Percentiles rank a stretch among this genome's conserved stretches.
Evolutionary conservation across 2,888 invertebrate genomes (phyloP).

Genomic region (Julus scanicus): DNA sequence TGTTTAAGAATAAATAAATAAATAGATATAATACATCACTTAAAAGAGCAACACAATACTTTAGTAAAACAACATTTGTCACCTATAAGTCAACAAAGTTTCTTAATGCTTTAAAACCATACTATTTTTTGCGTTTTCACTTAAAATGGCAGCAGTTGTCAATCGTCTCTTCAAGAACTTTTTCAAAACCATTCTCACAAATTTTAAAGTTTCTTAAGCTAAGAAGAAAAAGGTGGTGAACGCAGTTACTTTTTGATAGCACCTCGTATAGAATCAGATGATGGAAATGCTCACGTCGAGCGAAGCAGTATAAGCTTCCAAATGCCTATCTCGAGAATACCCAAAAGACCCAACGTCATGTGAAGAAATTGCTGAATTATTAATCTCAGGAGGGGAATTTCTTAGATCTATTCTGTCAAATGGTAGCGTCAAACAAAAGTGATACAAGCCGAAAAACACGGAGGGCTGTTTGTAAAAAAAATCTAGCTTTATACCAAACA

Average conservation of each 20-base stretch:
- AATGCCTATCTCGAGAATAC: background rate
- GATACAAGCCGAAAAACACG: background rate
- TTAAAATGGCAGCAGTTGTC: too few relatives aligned
- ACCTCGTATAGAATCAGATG: background rate
- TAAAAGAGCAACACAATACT: too few relatives aligned
- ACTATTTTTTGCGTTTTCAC: too few relatives aligned
- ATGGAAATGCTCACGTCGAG: background rate
- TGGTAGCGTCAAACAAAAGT: background rate
- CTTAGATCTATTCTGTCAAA: background rate
- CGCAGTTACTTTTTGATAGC: background rate
- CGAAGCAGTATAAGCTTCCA: background rate
- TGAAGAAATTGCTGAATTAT: slow-evolving; percentile 33
- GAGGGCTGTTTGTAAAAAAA: slow-evolving; percentile 14
- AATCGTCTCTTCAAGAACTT: too few relatives aligned
- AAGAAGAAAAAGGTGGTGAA: too few relatives aligned
- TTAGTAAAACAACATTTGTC: too few relatives aligned
- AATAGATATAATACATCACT: too few relatives aligned
- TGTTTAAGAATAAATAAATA: too few relatives aligned
- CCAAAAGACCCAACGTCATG: slow-evolving; percentile 15
- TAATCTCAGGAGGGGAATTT: slow-evolving; percentile 14
- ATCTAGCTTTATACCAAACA: slow-evolving; percentile 26
- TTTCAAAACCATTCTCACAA: too few relatives aligned
- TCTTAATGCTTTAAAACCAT: too few relatives aligned
- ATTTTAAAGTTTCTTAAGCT: too few relatives aligned
- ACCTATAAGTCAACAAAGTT: too few relatives aligned